Percentiles rank a stretch among this genome's conserved stretches.
Evolutionary conservation across 2,797 vertebrate species (phyloP).

Genomic region (Microtus agrestis): DNA sequence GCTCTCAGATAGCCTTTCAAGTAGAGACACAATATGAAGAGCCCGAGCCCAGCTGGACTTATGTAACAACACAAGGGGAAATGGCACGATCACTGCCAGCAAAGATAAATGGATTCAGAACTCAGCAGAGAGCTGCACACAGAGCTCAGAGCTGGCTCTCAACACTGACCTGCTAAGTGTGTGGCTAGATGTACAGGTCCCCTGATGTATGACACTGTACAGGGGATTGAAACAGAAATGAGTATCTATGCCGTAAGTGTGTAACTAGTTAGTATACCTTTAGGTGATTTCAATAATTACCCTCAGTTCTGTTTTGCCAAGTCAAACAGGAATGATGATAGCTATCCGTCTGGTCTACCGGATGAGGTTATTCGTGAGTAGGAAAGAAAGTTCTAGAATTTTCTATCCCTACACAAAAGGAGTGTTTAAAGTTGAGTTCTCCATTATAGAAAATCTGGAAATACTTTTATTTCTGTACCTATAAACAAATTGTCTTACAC

Average conservation of each 20-base stretch:
- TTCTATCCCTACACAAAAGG: not conserved
- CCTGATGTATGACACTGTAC: constrained; percentile 25
- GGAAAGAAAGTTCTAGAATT: not conserved
- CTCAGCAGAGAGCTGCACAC: constrained; percentile 16
- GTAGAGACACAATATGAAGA: constrained; percentile 70
- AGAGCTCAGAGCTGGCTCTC: not conserved
- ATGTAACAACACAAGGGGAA: constrained; percentile 66
- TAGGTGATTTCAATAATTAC: constrained; percentile 1
- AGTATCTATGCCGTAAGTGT: not conserved
- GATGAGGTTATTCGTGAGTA: constrained; percentile 17
- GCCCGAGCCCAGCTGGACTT: constrained; percentile 68
- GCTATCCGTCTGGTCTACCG: not conserved
- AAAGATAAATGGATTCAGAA: constrained; percentile 26
- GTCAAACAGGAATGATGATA: not conserved
- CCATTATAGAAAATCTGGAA: not conserved
- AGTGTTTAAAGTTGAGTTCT: constrained; percentile 26
- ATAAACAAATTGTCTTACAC: not conserved
- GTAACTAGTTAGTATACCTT: not conserved
- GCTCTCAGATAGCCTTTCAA: constrained; percentile 69
- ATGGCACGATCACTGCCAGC: constrained; percentile 24
- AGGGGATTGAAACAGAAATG: constrained; percentile 8
- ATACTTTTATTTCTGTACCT: constrained; percentile 21
- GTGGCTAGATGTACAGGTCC: constrained; percentile 31
- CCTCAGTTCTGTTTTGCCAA: not conserved
- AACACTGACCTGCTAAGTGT: not conserved